phyloP scores from a whole-genome alignment of 2,113 vertebrate species.

The Chiloscyllium plagiosum region DNA sequence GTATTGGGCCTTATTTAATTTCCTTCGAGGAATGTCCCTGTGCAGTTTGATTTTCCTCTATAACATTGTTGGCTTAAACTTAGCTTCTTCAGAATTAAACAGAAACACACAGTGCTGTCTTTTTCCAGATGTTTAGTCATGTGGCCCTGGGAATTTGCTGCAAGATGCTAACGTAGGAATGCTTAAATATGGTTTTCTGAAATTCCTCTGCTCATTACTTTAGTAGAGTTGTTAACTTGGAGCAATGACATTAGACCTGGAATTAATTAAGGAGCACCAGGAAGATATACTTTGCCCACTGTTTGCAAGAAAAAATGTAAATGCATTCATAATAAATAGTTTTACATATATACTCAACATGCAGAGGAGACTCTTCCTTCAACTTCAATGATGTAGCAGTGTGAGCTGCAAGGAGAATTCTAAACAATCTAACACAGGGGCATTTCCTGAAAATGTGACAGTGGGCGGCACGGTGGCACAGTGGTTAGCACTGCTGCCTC shows the following conservation, averaged over 20 bases:
- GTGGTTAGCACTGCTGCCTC: no score
- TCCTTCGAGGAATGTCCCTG: not conserved
- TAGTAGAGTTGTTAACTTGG: not conserved
- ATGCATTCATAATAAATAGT: not conserved
- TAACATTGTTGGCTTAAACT: not conserved
- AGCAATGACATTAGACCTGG: not conserved
- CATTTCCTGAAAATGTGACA: not conserved
- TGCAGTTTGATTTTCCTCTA: not conserved
- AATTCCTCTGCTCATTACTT: not conserved
- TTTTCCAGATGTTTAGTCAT: not conserved
- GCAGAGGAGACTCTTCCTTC: not conserved
- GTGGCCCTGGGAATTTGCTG: not conserved
- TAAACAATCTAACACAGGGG: not conserved
- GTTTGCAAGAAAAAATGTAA: not conserved
- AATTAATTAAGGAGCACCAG: not conserved
- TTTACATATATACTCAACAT: no score
- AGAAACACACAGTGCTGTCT: not conserved
- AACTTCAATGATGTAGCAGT: not conserved
- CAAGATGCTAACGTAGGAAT: not conserved
- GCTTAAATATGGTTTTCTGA: not conserved
- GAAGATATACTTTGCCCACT: no score
- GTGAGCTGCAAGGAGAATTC: not conserved
- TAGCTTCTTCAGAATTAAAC: not conserved
- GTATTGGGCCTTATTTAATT: not conserved
- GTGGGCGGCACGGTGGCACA: no score